These are phyloP conservation scores for Melanerpes aurifrons DNA, from an alignment of 2,113 vertebrate species.

Conservation along the genomic window DNA sequence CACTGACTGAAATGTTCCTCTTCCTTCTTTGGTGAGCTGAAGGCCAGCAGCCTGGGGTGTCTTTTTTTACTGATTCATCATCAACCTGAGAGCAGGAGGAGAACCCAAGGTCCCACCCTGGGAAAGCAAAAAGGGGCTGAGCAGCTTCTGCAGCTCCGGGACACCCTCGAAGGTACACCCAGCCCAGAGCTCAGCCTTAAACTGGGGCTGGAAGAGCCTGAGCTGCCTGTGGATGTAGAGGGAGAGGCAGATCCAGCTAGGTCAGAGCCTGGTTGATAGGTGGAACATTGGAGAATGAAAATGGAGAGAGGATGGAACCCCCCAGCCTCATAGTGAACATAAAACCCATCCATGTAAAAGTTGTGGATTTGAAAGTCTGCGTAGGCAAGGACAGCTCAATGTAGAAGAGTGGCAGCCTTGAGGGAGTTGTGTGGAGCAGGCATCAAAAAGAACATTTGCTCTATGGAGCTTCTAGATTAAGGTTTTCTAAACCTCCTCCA, in stretches of 20 bases:
- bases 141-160: background rate
- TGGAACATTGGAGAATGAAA: background rate
- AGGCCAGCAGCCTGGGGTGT: background rate
- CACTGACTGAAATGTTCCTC: background rate
- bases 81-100: background rate
- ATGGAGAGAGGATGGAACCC: background rate
- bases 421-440: background rate
- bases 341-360: background rate
- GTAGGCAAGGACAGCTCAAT: background rate
- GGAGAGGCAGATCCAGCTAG: background rate
- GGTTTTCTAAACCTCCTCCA: background rate
- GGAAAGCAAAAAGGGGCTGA: background rate
- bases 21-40: background rate
- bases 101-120: rapidly evolving
- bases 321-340: rapidly evolving
- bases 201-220: rapidly evolving
- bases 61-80: background rate
- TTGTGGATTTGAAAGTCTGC: background rate
- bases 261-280: background rate
- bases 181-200: rapidly evolving
- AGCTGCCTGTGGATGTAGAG: background rate
- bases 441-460: background rate
- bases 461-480: background rate
- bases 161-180: background rate
- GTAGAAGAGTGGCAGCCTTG: background rate